Conservation (phyloP, 2,797 vertebrate species). For the Sphaeramia orbicularis region DNA sequence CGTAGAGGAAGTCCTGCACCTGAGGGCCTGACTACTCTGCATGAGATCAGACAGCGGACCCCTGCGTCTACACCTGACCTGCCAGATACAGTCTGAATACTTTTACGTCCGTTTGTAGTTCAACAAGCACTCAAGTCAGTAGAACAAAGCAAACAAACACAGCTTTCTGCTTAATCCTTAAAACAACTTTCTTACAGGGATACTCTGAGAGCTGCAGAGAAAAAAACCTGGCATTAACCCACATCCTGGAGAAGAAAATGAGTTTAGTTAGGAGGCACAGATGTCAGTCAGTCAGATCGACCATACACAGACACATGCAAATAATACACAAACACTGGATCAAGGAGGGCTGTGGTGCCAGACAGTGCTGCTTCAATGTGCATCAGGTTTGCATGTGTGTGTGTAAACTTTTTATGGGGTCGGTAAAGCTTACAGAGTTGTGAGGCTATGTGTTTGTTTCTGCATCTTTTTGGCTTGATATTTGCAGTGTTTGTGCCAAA, state of each 20-base stretch:
- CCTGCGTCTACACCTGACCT: background rate
- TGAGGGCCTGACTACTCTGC: conserved; percentile 4
- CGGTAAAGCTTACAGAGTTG: conserved; percentile 32
- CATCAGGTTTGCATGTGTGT: conserved; percentile 11
- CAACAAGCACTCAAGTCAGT: too few species aligned
- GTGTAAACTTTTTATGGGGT: conserved; percentile 43
- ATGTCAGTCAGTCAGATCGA: background rate
- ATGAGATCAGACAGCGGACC: background rate
- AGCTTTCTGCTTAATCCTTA: too few species aligned
- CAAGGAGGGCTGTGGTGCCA: conserved; percentile 1
- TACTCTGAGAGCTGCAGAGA: too few species aligned
- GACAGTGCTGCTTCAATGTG: conserved; percentile 20
- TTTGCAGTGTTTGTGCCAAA: background rate
- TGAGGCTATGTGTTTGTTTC: background rate
- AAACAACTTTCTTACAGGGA: too few species aligned
- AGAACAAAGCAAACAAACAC: too few species aligned
- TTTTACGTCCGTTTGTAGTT: too few species aligned
- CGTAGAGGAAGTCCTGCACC: background rate
- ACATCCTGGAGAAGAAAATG: too few species aligned
- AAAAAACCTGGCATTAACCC: too few species aligned
- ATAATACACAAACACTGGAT: background rate
- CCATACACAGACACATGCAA: conserved; percentile 2
- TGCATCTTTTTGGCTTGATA: background rate
- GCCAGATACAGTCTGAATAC: too few species aligned
- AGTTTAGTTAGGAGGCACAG: too few species aligned